Percentiles rank a stretch among this genome's conserved stretches.
Evolutionary conservation across 2,113 vertebrate genomes (phyloP).

Genomic region (Sebastes fasciatus): DNA sequence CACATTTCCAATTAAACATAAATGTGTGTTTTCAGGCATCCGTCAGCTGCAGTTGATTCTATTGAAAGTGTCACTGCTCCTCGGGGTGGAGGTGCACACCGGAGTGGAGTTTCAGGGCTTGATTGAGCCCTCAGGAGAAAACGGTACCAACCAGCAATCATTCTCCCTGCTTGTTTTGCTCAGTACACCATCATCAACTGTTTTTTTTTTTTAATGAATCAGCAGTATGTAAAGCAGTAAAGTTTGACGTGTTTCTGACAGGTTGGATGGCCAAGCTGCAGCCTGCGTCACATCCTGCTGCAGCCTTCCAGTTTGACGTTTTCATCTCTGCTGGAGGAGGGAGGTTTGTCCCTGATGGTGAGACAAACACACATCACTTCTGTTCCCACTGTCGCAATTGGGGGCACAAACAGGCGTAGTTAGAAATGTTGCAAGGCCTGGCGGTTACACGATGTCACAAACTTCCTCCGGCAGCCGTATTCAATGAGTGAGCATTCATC

Average conservation of each 20-base stretch:
- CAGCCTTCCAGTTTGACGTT: slow-evolving; percentile 89
- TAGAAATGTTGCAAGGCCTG: slow-evolving; percentile 8
- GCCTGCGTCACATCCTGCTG: slow-evolving; percentile 83
- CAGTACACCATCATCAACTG: background rate
- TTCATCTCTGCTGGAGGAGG: slow-evolving; percentile 95
- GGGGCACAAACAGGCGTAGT: background rate
- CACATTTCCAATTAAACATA: background rate
- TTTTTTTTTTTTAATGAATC: background rate
- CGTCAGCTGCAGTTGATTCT: slow-evolving; percentile 95
- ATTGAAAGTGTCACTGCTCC: slow-evolving; percentile 90
- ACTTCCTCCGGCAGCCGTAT: background rate
- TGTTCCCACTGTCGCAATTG: background rate
- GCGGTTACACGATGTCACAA: background rate
- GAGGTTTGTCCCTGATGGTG: slow-evolving; percentile 92
- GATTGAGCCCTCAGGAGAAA: slow-evolving; percentile 81
- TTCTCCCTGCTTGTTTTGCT: background rate
- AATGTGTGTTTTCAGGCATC: slow-evolving; percentile 86
- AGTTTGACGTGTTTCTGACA: slow-evolving; percentile 41
- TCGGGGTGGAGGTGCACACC: slow-evolving; percentile 93
- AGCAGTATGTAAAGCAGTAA: background rate
- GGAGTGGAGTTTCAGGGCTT: slow-evolving; percentile 87
- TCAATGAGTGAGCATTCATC: background rate
- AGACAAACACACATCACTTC: slow-evolving; percentile 47
- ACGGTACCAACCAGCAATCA: slow-evolving; percentile 63
- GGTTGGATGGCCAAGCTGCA: slow-evolving; percentile 90